phyloP scores from a whole-genome alignment of 2,113 vertebrate genomes.

The Ginglymostoma cirratum region DNA sequence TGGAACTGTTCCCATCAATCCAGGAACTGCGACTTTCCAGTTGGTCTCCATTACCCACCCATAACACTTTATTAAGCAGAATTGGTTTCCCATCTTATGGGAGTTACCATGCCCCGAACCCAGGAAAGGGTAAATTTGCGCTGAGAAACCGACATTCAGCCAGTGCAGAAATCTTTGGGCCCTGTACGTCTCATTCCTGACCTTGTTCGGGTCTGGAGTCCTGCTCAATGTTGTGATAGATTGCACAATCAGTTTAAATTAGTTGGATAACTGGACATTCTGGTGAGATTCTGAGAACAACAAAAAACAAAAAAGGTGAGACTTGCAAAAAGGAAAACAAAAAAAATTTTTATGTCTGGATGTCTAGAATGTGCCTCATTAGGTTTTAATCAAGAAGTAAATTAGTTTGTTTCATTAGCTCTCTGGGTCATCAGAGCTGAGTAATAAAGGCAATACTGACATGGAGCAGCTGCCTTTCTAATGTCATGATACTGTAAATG shows the following conservation, averaged over 20 bases:
- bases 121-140: background rate
- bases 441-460: background rate
- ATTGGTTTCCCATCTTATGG: background rate
- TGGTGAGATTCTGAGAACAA: background rate
- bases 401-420: background rate
- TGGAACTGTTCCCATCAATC: too few species aligned
- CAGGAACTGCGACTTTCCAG: background rate
- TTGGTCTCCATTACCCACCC: background rate
- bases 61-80: background rate
- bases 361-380: background rate
- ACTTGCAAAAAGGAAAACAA: background rate
- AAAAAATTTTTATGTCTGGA: background rate
- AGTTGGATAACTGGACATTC: background rate
- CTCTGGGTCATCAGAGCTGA: background rate
- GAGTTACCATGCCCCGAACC: background rate
- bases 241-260: constrained; percentile 8
- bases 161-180: background rate
- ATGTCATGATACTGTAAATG: background rate
- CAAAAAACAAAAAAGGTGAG: background rate
- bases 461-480: background rate
- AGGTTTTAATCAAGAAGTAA: background rate
- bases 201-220: background rate
- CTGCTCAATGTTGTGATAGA: background rate
- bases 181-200: background rate
- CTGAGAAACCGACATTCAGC: background rate